Evolutionary conservation across 1,140 invertebrate genomes (phyloP).

Genomic region (Stratiolaelaps scimitus): DNA sequence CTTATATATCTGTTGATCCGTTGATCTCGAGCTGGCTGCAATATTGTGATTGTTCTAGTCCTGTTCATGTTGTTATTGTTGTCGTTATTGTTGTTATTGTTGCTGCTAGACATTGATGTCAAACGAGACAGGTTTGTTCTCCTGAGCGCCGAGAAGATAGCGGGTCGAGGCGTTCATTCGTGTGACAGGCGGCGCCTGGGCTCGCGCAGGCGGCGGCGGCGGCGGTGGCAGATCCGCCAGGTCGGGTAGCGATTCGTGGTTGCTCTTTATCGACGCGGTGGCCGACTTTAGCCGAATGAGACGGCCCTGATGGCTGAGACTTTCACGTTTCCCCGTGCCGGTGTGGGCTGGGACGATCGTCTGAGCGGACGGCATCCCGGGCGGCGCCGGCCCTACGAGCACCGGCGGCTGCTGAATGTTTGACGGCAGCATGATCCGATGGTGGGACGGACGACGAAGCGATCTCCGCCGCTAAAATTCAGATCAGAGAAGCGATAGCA

Average conservation of each 20-base stretch:
- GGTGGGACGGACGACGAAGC: background rate
- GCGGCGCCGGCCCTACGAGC: too few relatives aligned
- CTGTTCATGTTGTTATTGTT: too few relatives aligned
- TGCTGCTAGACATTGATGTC: conserved; percentile 7
- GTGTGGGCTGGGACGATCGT: too few relatives aligned
- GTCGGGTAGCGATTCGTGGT: background rate
- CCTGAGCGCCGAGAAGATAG: conserved; percentile 19
- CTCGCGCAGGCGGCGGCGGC: conserved; percentile 3
- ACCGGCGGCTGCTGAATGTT: conserved; percentile 12
- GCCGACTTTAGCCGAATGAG: conserved; percentile 18
- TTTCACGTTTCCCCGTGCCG: too few relatives aligned
- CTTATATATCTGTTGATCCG: too few relatives aligned
- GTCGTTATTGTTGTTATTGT: too few relatives aligned
- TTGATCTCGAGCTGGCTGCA: too few relatives aligned
- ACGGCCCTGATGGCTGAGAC: background rate
- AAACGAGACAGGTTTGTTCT: conserved; percentile 25
- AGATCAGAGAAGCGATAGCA: background rate
- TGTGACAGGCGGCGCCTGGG: background rate
- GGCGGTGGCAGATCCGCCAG: conserved; percentile 8
- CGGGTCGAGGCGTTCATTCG: conserved; percentile 19
- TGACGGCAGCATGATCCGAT: conserved; percentile 20
- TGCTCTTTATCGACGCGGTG: conserved; percentile 12
- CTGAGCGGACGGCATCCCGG: too few relatives aligned
- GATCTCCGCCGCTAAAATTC: background rate
- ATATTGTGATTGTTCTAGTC: too few relatives aligned